These are phyloP conservation scores for Tigriopus japonicus DNA, from an alignment of 1,140 invertebrate species.

Conservation along the genomic window DNA sequence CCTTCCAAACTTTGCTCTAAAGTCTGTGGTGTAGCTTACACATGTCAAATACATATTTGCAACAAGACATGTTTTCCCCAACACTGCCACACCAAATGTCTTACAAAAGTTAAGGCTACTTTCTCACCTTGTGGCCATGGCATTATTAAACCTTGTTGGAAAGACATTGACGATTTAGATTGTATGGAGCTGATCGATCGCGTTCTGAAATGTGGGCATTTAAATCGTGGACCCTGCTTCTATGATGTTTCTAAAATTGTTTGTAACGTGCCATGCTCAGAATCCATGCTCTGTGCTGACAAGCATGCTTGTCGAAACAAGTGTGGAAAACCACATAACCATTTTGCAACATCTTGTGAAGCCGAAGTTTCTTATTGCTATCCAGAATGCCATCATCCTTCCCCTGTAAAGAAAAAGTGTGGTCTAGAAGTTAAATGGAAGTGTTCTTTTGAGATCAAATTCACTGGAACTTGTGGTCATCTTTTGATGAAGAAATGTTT, in stretches of 20 bases:
- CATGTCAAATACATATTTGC: too few relatives aligned
- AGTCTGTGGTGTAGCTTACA: too few relatives aligned
- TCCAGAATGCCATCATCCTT: background rate
- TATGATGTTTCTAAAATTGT: background rate
- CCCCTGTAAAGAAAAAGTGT: background rate
- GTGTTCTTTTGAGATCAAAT: background rate
- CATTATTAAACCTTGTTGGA: too few relatives aligned
- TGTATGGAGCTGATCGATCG: too few relatives aligned
- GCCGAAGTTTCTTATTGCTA: background rate
- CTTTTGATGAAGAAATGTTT: background rate
- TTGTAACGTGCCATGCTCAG: background rate
- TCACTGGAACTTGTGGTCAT: background rate
- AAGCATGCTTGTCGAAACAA: background rate
- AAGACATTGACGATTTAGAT: too few relatives aligned
- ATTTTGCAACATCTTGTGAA: background rate
- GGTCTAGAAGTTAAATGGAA: background rate
- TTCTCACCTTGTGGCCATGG: too few relatives aligned
- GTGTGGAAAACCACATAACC: background rate
- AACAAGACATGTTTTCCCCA: too few relatives aligned
- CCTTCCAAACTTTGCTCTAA: too few relatives aligned
- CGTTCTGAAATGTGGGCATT: too few relatives aligned
- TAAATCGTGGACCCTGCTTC: background rate
- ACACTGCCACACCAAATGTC: too few relatives aligned
- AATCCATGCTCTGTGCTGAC: background rate
- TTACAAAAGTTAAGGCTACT: too few relatives aligned